Base-by-base conservation (phyloP, 2,797 vertebrate species). In the Xiphophorus birchmanni region DNA sequence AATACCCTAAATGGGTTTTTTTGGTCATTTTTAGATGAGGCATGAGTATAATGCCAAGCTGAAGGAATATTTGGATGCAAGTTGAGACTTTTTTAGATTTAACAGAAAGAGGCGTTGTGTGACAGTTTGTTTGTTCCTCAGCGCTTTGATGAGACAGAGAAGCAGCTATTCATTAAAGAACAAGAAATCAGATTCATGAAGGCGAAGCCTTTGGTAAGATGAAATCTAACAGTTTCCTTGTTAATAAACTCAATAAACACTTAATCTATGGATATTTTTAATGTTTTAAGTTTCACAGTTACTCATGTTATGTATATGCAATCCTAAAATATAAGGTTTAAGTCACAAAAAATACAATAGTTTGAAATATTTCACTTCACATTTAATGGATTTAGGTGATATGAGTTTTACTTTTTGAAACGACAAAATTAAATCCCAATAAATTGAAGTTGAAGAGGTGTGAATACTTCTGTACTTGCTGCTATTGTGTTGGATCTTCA, bases 11-110 rank as follows among this genome's bases (percentile, higher is more conserved):
- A 52, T 11, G 4, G 32, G 32, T 35, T 48, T 69, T 40, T 40
- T 47, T 0, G 18, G 76, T 0, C 80, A 12, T 89, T 89, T 58
- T 78, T 81, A 94, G 94, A 5, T 93, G 74, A 90, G 77, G 78
- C 45, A 0, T 2, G 13, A 50, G n/a, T 90, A 91, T 8, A 0
- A 1, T 0, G 0, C 4, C 0, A 26, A 83, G 26, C 48, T 89
- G 54, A 5, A 12, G 0, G 0, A 71, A 0, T 83, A 78, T 75
- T 48, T 90, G 9, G 7, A 1, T 15, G 93, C 93, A 76, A 88
- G 89, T 90, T 13, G 81, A 47, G 37, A 40, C 11, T 21, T 42
- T 37, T 18, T 23, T 4, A 54, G 56, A 45, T 40, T 23, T 48
- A 15, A 45, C 35, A n/a, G 50, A 21, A 50, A 56, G 8, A 48